Base-by-base conservation (phyloP, 2,888 invertebrate species). In the Disparrhopalites patrizii region DNA sequence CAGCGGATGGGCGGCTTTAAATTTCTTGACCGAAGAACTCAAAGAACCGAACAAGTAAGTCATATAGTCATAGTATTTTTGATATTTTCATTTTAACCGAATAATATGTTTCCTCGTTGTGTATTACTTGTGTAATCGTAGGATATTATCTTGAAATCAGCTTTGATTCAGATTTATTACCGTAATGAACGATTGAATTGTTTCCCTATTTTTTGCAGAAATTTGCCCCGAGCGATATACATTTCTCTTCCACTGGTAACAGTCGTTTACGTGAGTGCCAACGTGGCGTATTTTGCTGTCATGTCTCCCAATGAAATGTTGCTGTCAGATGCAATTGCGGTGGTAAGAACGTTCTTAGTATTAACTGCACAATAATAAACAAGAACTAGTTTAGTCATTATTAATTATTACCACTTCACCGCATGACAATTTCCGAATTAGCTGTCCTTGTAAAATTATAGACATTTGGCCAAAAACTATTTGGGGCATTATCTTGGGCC, bases 11-110 rank as follows among this genome's bases (percentile, higher is more conserved):
- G 82, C 76, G 80, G 93, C 91, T 78, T 80, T 94, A 66, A 93
- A 93, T 80, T 93, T 93, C 78, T 92, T 94, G 87, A 93, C 93
- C 2, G 93, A 94, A 79, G 93, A 94, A 79, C 79, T 94, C 27
- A 86, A 85, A 76, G 85, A 93, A 78, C 93, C 91, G 1, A 91
- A 88, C 77, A 86, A 87, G 84, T 85, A 80, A 80, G 82, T 79
- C 65, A 67, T 68, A 66, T 70, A 66, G 65, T n/a, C n/a, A n/a
- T n/a, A n/a, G n/a, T n/a, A n/a, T n/a, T n/a, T n/a, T n/a, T n/a
- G n/a, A n/a, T n/a, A n/a, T n/a, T n/a, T n/a, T n/a, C n/a, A n/a
- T n/a, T n/a, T n/a, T n/a, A n/a, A n/a, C n/a, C n/a, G n/a, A n/a
- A n/a, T n/a, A n/a, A n/a, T n/a, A n/a, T n/a, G n/a, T n/a, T n/a